Evolutionary conservation across 2,113 vertebrate genomes (phyloP).

Genomic region (Pao palembangensis): DNA sequence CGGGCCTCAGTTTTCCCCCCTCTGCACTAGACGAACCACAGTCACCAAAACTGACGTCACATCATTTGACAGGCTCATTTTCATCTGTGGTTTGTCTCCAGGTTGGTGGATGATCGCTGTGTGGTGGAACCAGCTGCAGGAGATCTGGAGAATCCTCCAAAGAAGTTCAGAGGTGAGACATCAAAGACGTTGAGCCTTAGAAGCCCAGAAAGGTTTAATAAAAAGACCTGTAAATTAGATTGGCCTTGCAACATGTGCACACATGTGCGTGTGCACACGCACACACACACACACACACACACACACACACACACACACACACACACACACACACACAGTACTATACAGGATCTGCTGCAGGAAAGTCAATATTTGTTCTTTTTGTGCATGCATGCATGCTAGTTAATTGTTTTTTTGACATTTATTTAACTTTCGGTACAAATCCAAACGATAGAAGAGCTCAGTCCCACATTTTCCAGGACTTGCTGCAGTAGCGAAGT

Average conservation of each 20-base stretch:
- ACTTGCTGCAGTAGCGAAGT: too few relatives aligned
- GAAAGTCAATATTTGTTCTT: slow-evolving; percentile 50
- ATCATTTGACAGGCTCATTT: background rate
- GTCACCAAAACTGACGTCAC: too few relatives aligned
- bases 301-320: slow-evolving; percentile 4
- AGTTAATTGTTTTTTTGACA: too few relatives aligned
- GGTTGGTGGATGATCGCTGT: slow-evolving; percentile 93
- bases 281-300: background rate
- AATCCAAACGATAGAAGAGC: too few relatives aligned
- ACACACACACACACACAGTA: slow-evolving; percentile 4
- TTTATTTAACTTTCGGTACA: too few relatives aligned
- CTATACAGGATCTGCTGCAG: slow-evolving; percentile 43
- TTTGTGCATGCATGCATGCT: background rate
- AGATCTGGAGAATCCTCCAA: slow-evolving; percentile 92
- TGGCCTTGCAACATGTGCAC: background rate
- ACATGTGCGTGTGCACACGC: background rate
- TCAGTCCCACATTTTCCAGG: too few relatives aligned
- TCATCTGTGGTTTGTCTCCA: slow-evolving; percentile 45
- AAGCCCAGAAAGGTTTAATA: background rate
- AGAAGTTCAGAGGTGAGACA: slow-evolving; percentile 90
- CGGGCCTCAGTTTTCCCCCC: too few relatives aligned
- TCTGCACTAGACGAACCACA: too few relatives aligned
- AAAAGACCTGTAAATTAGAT: too few relatives aligned
- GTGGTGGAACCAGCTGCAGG: slow-evolving; percentile 92
- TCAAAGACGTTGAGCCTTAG: background rate